phyloP scores from a whole-genome alignment of 2,113 vertebrate genomes.

The Psittacara wagleri region DNA sequence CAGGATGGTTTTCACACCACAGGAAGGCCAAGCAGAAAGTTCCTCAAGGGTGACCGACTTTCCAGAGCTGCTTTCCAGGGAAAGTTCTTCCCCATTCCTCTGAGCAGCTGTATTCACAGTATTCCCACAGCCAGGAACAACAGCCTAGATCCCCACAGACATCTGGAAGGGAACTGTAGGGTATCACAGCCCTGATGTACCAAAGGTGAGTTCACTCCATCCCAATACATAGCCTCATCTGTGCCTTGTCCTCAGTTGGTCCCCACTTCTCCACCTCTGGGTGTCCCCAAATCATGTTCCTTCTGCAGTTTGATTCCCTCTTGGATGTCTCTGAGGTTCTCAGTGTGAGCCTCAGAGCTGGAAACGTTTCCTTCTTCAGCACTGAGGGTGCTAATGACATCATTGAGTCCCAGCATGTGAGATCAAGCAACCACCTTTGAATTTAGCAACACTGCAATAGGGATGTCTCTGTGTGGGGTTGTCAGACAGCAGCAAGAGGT shows the following conservation, averaged over 20 bases:
- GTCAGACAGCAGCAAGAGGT: background rate
- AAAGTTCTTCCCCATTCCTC: background rate
- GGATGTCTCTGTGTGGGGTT: background rate
- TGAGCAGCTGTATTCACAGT: fast-evolving
- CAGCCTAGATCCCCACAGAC: fast-evolving
- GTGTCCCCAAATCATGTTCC: background rate
- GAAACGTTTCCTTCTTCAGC: background rate
- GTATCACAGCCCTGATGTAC: fast-evolving
- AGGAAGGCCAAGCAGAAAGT: background rate
- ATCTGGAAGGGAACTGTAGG: background rate
- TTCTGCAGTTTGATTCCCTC: background rate
- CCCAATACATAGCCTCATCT: fast-evolving
- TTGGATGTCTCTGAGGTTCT: background rate
- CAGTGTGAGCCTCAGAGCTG: background rate
- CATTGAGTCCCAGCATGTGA: fast-evolving
- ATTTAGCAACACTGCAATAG: background rate
- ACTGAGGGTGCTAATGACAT: background rate
- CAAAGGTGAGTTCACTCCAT: fast-evolving
- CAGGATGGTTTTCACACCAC: fast-evolving
- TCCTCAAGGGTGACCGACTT: background rate
- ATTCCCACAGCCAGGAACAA: background rate
- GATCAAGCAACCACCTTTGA: background rate
- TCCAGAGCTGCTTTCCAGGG: background rate
- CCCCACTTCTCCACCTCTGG: background rate
- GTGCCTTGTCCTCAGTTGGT: background rate